Conservation (phyloP, 2,797 vertebrate genomes). For the Ispidina lecontei region DNA sequence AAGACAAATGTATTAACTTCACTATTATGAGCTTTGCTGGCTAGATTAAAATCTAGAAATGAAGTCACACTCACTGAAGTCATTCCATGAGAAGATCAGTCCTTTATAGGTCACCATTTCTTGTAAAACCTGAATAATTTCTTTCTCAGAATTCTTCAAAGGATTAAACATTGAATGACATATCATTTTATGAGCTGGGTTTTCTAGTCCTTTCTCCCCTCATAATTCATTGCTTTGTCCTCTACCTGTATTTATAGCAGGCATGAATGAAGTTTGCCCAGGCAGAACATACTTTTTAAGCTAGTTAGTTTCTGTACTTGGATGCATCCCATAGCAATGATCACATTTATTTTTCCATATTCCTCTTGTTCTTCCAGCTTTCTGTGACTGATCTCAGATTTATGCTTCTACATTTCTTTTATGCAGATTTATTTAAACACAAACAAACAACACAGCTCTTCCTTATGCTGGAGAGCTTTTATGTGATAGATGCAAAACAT, state of each 20-base stretch:
- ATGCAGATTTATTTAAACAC: neutral
- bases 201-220: neutral
- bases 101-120: neutral
- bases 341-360: neutral
- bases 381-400: neutral
- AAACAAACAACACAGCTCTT: neutral
- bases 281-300: neutral
- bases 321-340: neutral
- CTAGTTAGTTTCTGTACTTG: neutral
- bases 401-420: neutral
- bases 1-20: neutral
- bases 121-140: constrained; percentile 9
- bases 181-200: neutral
- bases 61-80: neutral
- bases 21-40: neutral
- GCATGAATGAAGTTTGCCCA: neutral
- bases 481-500: neutral
- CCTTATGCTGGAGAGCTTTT: neutral
- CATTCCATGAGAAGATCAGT: neutral
- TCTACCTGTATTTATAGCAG: neutral
- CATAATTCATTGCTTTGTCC: neutral
- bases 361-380: neutral
- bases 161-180: constrained; percentile 4
- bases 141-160: constrained; percentile 5
- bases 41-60: neutral